A percentile compares a stretch with the other conserved stretches of the same genome.
Conservation (phyloP, 2,113 vertebrate genomes). For the Turnix velox region DNA sequence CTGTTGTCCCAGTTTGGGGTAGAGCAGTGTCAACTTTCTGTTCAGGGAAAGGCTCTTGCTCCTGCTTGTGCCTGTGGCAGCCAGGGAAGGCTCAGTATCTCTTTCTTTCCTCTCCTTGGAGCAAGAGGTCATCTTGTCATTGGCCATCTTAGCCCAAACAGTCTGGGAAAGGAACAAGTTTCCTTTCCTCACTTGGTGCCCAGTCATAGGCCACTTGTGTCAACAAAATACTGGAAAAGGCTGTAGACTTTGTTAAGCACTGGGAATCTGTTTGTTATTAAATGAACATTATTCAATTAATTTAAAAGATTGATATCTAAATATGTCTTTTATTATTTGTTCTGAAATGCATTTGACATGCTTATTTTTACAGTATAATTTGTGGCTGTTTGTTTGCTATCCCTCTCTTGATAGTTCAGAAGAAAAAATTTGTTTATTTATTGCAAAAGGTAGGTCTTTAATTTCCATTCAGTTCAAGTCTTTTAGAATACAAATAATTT, state of each 20-base stretch:
- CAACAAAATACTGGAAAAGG: not conserved
- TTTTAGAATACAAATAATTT: conserved; percentile 13
- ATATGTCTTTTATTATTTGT: not conserved
- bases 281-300: not conserved
- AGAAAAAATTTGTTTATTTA: not conserved
- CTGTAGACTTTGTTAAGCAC: not conserved
- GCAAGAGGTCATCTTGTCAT: no score
- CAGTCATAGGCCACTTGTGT: not conserved
- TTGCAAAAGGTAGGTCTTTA: not conserved
- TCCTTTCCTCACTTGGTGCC: not conserved
- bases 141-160: no score
- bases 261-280: not conserved
- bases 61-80: no score
- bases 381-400: not conserved
- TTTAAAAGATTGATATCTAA: not conserved
- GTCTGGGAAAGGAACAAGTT: not conserved
- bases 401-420: not conserved
- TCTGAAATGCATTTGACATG: not conserved
- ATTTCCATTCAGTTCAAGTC: not conserved
- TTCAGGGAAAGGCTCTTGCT: no score
- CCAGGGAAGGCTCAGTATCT: no score
- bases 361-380: not conserved
- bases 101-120: no score
- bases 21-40: no score
- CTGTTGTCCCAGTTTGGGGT: no score